Conservation (phyloP, 1,140 invertebrate genomes). For the Drosophila sucinea region DNA sequence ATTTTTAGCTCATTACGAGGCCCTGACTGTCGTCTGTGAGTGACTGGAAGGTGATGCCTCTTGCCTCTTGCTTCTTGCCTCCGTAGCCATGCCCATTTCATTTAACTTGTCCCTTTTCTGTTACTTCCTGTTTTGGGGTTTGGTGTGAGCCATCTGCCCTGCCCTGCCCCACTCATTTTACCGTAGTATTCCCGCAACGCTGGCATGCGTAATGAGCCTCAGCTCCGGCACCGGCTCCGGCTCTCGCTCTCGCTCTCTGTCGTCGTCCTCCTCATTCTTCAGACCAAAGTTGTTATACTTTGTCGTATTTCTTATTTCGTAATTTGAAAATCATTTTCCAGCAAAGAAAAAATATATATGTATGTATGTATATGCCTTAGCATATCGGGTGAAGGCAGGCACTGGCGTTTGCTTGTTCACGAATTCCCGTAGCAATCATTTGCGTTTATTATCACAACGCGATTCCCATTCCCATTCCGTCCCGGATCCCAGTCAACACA, state of each 20-base stretch:
- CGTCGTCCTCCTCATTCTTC: slow-evolving; percentile 30
- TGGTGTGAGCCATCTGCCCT: neutral
- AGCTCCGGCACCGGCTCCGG: slow-evolving; percentile 15
- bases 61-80: slow-evolving; percentile 28
- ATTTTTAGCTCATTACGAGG: slow-evolving; percentile 72
- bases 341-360: slow-evolving; percentile 34
- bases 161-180: slow-evolving; percentile 26
- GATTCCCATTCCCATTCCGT: slow-evolving; percentile 5
- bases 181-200: slow-evolving; percentile 71
- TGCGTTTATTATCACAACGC: slow-evolving; percentile 75
- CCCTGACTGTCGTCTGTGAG: slow-evolving; percentile 48
- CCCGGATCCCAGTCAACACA: slow-evolving; percentile 20
- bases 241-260: neutral
- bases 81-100: slow-evolving; percentile 39
- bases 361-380: slow-evolving; percentile 1
- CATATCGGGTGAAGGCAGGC: slow-evolving; percentile 40
- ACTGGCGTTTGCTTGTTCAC: slow-evolving; percentile 51
- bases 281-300: slow-evolving; percentile 5
- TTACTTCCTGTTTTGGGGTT: slow-evolving; percentile 23
- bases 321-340: slow-evolving; percentile 72
- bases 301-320: slow-evolving; percentile 59
- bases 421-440: slow-evolving; percentile 75
- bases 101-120: slow-evolving; percentile 50
- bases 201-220: slow-evolving; percentile 71
- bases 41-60: slow-evolving; percentile 36